phyloP scores from a whole-genome alignment of 2,113 vertebrate genomes.

The Echinops telfairi region DNA sequence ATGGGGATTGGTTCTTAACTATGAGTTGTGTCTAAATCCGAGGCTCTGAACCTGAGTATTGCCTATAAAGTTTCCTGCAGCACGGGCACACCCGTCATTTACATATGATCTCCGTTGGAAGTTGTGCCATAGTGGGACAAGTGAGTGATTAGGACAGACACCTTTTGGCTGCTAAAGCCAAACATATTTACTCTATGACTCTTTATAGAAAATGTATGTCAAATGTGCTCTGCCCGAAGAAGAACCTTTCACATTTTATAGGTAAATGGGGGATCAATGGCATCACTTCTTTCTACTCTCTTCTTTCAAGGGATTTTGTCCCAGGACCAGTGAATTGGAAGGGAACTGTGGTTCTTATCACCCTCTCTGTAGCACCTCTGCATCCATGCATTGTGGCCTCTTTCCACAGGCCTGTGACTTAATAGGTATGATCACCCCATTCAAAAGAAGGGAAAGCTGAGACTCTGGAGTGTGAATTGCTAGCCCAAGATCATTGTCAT shows the following conservation, averaged over 20 bases:
- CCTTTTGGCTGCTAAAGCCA: background rate
- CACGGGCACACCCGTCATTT: background rate
- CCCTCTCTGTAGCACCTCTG: background rate
- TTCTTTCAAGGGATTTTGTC: background rate
- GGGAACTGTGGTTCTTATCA: background rate
- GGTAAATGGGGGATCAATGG: background rate
- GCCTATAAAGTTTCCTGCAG: slow-evolving; percentile 40
- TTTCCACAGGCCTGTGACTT: background rate
- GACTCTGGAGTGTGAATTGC: background rate
- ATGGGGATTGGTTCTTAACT: background rate
- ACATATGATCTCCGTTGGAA: background rate
- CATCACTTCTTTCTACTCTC: background rate
- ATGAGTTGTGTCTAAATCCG: background rate
- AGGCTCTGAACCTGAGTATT: background rate
- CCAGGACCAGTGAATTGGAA: background rate
- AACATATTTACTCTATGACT: background rate
- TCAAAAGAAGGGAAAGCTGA: background rate
- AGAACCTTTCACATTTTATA: background rate
- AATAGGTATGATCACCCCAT: background rate
- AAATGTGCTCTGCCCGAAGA: background rate
- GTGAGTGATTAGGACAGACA: background rate
- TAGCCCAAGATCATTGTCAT: background rate
- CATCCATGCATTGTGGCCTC: background rate
- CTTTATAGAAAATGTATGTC: background rate
- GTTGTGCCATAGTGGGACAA: background rate